Evolutionary conservation across 2,113 vertebrate genomes (phyloP).

Genomic region (Periophthalmodon schlosseri): DNA sequence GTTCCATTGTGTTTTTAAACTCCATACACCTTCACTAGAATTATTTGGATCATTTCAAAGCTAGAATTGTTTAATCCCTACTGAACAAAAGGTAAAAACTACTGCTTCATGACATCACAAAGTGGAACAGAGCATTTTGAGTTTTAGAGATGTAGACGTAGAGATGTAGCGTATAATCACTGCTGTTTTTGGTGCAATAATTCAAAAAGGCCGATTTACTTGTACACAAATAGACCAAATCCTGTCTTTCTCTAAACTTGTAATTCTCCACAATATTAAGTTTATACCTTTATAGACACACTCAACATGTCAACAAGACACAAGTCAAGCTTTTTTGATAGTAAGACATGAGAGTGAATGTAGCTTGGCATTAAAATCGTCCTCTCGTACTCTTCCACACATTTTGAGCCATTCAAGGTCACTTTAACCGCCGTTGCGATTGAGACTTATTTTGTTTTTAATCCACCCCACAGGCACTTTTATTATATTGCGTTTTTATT

Average conservation of each 20-base stretch:
- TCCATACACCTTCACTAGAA: no score
- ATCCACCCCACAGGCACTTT: neutral
- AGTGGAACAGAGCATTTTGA: no score
- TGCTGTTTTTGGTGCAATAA: neutral
- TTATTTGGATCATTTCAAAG: no score
- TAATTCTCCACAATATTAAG: neutral
- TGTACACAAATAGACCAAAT: neutral
- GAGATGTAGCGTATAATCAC: no score
- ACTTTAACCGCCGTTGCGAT: neutral
- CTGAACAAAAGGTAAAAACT: no score
- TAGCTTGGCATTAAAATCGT: neutral
- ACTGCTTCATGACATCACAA: no score
- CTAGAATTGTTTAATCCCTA: no score
- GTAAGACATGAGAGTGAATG: neutral
- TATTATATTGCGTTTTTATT: neutral
- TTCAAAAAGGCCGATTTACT: neutral
- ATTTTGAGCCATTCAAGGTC: neutral
- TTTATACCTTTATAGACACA: neutral
- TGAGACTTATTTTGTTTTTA: neutral
- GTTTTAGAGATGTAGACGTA: no score
- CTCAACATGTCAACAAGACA: no score
- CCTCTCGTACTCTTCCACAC: neutral
- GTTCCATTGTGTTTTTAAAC: no score
- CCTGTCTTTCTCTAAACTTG: neutral
- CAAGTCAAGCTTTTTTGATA: neutral